Percentiles rank a stretch among this genome's conserved stretches.
phyloP scores from a whole-genome alignment of 1,140 invertebrate genomes.

The Pogonomyrmex californicus region DNA sequence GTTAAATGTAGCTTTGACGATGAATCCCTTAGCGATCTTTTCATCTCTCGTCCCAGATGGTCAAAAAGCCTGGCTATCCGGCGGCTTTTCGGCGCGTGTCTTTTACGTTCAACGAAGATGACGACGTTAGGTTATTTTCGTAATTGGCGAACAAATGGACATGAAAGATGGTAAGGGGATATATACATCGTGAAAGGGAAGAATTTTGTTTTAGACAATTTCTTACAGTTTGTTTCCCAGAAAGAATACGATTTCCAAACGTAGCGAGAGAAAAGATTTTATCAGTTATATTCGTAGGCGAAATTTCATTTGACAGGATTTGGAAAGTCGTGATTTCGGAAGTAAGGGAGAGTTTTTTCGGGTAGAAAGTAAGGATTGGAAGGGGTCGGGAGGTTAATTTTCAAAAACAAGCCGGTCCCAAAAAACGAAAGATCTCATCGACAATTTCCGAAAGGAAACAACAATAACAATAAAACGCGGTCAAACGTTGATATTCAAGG shows the following conservation, averaged over 20 bases:
- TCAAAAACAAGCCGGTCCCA: slow-evolving; percentile 21
- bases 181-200: slow-evolving; percentile 59
- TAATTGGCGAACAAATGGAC: slow-evolving; percentile 72
- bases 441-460: slow-evolving; percentile 63
- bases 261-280: slow-evolving; percentile 39
- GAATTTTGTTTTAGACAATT: neutral
- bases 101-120: slow-evolving; percentile 82
- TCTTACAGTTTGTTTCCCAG: neutral
- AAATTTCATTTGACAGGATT: slow-evolving; percentile 44
- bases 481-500: slow-evolving; percentile 59
- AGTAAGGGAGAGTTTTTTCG: neutral
- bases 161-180: slow-evolving; percentile 15
- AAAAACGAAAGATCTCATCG: slow-evolving; percentile 63
- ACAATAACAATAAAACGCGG: slow-evolving; percentile 68
- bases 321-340: slow-evolving; percentile 16
- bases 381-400: neutral
- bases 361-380: slow-evolving; percentile 22
- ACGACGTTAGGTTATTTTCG: slow-evolving; percentile 80
- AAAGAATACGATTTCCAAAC: neutral
- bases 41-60: slow-evolving; percentile 83
- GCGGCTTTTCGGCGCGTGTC: slow-evolving; percentile 82
- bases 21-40: slow-evolving; percentile 86
- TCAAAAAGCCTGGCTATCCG: slow-evolving; percentile 81
- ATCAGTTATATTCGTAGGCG: slow-evolving; percentile 23
- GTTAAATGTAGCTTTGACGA: slow-evolving; percentile 85